A percentile compares a stretch with the other conserved stretches of the same genome.
Evolutionary conservation across 2,113 vertebrate species (phyloP).

Genomic region (Centropus unirufus): DNA sequence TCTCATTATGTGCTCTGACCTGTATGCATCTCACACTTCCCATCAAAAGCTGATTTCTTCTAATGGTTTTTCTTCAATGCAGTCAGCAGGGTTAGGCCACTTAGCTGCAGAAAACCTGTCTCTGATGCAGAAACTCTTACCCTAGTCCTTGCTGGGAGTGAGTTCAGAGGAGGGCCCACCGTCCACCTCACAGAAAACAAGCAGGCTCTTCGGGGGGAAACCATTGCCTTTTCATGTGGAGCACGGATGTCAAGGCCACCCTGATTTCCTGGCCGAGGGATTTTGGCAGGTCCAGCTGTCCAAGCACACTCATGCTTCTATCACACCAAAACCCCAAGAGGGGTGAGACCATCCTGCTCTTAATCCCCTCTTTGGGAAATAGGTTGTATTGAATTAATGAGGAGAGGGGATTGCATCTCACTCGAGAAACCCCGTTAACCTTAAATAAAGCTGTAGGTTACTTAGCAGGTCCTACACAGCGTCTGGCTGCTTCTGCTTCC

Average conservation of each 20-base stretch:
- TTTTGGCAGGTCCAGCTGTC: background rate
- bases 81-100: background rate
- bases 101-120: background rate
- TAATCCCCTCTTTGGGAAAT: background rate
- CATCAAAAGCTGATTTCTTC: conserved; percentile 45
- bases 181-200: background rate
- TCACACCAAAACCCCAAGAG: background rate
- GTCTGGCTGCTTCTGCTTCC: background rate
- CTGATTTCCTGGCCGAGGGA: background rate
- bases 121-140: background rate
- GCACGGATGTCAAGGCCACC: background rate
- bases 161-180: background rate
- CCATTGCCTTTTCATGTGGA: background rate
- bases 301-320: background rate
- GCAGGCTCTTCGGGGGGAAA: background rate
- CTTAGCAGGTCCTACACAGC: background rate
- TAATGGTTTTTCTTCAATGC: background rate
- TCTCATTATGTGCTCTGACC: conserved; percentile 57
- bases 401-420: background rate
- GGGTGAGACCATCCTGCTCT: background rate
- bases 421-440: background rate
- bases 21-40: conserved; percentile 27
- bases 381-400: background rate
- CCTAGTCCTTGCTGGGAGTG: background rate
- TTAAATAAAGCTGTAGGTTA: background rate